Evolutionary conservation across 2,113 vertebrate genomes (phyloP), one percentile per base, ranked within the genome.

Genomic region (Neolamprologus longior): DNA sequence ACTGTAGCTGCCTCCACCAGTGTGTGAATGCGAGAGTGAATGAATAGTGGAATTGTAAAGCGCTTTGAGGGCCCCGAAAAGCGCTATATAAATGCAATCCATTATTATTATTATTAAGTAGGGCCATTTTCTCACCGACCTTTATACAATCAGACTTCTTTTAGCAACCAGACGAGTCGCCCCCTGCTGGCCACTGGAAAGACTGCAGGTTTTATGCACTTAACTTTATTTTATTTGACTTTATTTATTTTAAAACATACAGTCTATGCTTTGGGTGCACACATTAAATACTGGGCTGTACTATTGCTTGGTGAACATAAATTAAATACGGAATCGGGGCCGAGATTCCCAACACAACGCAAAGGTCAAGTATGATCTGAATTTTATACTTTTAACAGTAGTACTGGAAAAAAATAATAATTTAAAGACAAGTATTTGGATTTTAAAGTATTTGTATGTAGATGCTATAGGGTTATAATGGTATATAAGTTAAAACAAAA

Each of bases 241-340:
- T 61, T 33, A 61, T 73, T 73, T 66, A 66, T 66, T 0, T 66
- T 66, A 66, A 66, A 66, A 26, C 5, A 45, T 5, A 73, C 68
- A 73, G 37, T 5, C 5, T 0, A 26, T 45, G 40, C 4, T 73
- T 73, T 17, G 68, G 40, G 9, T 73, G 21, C 13, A 47, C 40
- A 26, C 9, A 73, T 42, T 73, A 26, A 45, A 35, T 63, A 63
- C 58, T 63, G 58, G 37, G 66, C 8, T 15, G 21, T 7, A 45
- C 13, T 9, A 45, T 14, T 73, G 8, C 21, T 73, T 45, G 0
- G 0, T 42, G n/a, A 42, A 42, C n/a, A 26, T 42, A 26, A 15
- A 13, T 15, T 21, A 71, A 42, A 71, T 42, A 24, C 1, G 7
- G 35, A 71, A 71, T 2, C 0, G 15, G 0, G 7, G 7, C 19